These are phyloP conservation scores for Siderastrea radians DNA, from an alignment of 92 coral and sea anemone species.

Conservation along the genomic window DNA sequence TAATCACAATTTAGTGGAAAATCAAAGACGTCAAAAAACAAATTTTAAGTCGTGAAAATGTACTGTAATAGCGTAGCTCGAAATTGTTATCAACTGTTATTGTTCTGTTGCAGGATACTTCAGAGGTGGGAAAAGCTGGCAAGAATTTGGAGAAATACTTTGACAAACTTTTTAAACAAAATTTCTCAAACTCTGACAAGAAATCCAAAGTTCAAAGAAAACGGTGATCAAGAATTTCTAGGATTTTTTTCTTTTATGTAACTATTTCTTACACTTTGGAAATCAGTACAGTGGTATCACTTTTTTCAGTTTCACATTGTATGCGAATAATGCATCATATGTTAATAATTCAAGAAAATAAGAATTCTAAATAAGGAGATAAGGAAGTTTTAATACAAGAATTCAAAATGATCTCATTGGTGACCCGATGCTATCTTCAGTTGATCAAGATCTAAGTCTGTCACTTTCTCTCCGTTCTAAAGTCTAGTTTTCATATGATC, in stretches of 20 bases:
- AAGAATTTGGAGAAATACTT: slow-evolving; percentile 58
- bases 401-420: background rate
- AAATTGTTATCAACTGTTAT: background rate
- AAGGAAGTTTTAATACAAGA: background rate
- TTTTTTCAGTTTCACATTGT: background rate
- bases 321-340: too few species aligned
- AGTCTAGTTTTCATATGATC: too few species aligned
- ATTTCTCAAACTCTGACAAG: slow-evolving; percentile 40
- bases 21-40: too few species aligned
- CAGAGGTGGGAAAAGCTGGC: slow-evolving; percentile 75
- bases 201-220: slow-evolving; percentile 33
- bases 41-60: too few species aligned
- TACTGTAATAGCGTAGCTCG: too few species aligned
- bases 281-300: too few species aligned
- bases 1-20: too few species aligned
- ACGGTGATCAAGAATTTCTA: background rate
- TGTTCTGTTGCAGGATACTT: slow-evolving; percentile 50
- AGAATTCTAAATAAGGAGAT: background rate
- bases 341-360: background rate
- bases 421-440: background rate
- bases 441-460: too few species aligned
- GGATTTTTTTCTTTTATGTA: background rate
- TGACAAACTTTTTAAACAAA: slow-evolving; percentile 46
- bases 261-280: background rate
- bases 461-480: too few species aligned